Conservation (phyloP, 2,888 invertebrate species). For the Mylabris sibirica region DNA sequence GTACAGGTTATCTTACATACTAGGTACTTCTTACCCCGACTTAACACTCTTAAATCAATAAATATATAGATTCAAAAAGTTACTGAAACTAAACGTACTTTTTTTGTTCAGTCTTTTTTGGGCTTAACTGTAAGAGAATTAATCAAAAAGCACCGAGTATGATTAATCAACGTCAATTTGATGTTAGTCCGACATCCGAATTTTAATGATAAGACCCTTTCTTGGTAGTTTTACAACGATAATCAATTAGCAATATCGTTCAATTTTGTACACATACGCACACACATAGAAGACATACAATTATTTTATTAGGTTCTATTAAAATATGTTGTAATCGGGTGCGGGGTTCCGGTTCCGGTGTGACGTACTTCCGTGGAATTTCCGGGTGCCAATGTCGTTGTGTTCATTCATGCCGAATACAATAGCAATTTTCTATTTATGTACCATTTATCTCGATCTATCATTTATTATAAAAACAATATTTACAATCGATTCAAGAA, state of each 20-base stretch:
- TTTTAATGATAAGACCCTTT: too few species aligned
- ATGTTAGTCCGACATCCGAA: too few species aligned
- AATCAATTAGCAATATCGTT: slow-evolving; percentile 8
- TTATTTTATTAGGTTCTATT: not conserved
- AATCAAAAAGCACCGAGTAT: too few species aligned
- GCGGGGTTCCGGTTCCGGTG: slow-evolving; percentile 50
- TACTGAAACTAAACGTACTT: too few species aligned
- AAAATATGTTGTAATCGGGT: slow-evolving; percentile 41
- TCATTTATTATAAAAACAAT: not conserved
- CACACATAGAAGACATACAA: not conserved
- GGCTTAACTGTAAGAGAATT: too few species aligned
- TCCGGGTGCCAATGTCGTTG: slow-evolving; percentile 45
- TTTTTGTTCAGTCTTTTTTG: too few species aligned
- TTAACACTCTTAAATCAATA: too few species aligned
- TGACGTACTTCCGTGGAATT: slow-evolving; percentile 49
- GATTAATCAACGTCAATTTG: too few species aligned
- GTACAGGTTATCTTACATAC: too few species aligned
- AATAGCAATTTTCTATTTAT: slow-evolving; percentile 27
- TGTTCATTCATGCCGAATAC: slow-evolving; percentile 40
- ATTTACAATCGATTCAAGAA: not conserved
- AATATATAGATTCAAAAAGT: too few species aligned
- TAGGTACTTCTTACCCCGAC: too few species aligned
- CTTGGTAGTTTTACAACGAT: not conserved
- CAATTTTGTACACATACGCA: too few species aligned
- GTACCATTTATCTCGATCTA: not conserved